phyloP scores from a whole-genome alignment of 2,797 vertebrate species.

The Crenuchus spilurus region DNA sequence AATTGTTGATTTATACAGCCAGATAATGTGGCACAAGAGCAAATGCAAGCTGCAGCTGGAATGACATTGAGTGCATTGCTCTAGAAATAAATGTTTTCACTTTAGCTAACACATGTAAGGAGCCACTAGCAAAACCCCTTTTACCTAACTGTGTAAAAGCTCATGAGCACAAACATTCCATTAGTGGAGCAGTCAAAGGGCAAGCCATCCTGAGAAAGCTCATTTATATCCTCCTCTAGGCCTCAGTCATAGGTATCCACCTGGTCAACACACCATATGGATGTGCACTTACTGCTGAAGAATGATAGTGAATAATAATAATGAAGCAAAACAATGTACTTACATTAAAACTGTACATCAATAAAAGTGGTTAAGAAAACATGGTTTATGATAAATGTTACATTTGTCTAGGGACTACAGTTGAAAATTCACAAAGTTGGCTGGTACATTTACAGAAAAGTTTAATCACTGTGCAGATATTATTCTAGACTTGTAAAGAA shows the following conservation, averaged over 20 bases:
- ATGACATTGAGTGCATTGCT: slow-evolving; percentile 42
- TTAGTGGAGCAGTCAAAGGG: slow-evolving; percentile 52
- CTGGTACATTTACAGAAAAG: too few species aligned
- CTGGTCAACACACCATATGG: slow-evolving; percentile 18
- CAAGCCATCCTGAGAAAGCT: slow-evolving; percentile 38
- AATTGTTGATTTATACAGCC: slow-evolving; percentile 64
- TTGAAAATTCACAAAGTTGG: too few species aligned
- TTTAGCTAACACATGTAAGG: slow-evolving; percentile 47
- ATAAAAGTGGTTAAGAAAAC: too few species aligned
- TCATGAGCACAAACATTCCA: slow-evolving; percentile 47
- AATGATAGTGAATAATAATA: too few species aligned
- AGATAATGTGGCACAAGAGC: slow-evolving; percentile 47
- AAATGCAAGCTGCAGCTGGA: slow-evolving; percentile 32
- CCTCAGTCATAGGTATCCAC: slow-evolving; percentile 21
- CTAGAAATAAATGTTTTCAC: slow-evolving; percentile 52
- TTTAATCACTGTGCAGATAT: too few species aligned
- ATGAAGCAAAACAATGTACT: too few species aligned
- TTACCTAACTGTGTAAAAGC: slow-evolving; percentile 39
- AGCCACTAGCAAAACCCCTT: slow-evolving; percentile 40
- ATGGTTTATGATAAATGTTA: too few species aligned
- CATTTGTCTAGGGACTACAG: too few species aligned
- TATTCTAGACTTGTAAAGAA: too few species aligned
- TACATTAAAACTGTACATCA: too few species aligned
- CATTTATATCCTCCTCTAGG: slow-evolving; percentile 48
- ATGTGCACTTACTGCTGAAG: slow-evolving; percentile 7